A percentile compares a stretch with the other conserved stretches of the same genome.
Conservation (phyloP, 2,888 invertebrate genomes). For the Yponomeuta sedellus region DNA sequence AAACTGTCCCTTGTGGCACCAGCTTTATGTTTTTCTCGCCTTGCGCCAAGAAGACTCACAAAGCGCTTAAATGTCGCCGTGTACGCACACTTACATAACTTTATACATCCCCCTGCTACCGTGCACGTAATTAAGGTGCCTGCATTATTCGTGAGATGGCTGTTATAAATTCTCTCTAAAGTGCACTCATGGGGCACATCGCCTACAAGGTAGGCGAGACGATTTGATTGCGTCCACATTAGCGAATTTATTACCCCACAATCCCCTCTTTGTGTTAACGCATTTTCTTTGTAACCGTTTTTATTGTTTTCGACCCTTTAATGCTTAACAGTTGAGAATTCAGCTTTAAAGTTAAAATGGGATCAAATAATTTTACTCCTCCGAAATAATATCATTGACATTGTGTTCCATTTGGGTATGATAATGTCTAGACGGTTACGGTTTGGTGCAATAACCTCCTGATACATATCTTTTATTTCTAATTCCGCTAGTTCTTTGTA, state of each 20-base stretch:
- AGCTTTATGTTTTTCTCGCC: too few relatives aligned
- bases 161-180: constrained; percentile 1
- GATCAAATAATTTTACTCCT: not conserved
- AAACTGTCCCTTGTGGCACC: too few relatives aligned
- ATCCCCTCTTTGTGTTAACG: not conserved
- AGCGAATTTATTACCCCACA: not conserved
- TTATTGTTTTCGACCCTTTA: not conserved
- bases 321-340: not conserved
- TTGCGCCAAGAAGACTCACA: not conserved
- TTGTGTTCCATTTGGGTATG: not conserved
- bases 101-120: not conserved
- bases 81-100: not conserved
- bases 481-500: too few relatives aligned
- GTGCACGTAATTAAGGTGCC: constrained; percentile 1
- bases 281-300: not conserved
- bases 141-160: not conserved
- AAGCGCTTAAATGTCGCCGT: not conserved
- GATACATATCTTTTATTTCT: not conserved
- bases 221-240: constrained; percentile 1
- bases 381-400: not conserved
- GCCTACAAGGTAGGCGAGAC: not conserved
- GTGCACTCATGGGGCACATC: not conserved
- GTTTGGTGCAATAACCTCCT: not conserved
- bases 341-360: not conserved
- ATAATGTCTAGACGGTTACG: not conserved